phyloP scores from a whole-genome alignment of 2,797 vertebrate species.

The Lepilemur septentrionalis region DNA sequence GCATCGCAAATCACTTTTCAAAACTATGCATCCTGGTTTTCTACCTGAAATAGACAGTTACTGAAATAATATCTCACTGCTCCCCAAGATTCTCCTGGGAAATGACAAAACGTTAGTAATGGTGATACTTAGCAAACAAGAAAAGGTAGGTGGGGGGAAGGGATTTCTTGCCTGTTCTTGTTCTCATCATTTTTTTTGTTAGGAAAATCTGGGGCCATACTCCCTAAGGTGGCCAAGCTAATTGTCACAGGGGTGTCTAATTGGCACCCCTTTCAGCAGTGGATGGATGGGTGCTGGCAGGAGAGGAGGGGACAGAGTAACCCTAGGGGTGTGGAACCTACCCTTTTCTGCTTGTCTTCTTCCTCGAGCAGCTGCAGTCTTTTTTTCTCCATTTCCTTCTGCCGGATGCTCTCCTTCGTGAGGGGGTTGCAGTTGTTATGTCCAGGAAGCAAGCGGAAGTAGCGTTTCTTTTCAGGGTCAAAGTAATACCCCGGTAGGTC shows the following conservation, averaged over 20 bases:
- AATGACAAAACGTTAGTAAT: background rate
- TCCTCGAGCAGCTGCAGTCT: conserved; percentile 91
- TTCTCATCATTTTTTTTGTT: background rate
- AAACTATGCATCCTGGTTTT: background rate
- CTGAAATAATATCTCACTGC: background rate
- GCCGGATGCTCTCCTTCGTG: conserved; percentile 91
- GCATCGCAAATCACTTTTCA: background rate
- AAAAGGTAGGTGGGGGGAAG: background rate
- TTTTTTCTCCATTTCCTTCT: conserved; percentile 89
- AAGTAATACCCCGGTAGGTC: conserved; percentile 98
- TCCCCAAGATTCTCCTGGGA: background rate
- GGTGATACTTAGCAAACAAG: background rate
- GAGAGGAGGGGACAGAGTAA: rapidly evolving
- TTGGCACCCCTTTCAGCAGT: rapidly evolving
- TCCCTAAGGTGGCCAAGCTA: rapidly evolving
- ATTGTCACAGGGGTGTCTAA: rapidly evolving
- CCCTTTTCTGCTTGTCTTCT: conserved; percentile 90
- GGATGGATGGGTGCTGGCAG: background rate
- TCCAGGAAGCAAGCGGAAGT: conserved; percentile 95
- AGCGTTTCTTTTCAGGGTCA: conserved; percentile 96
- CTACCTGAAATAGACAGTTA: background rate
- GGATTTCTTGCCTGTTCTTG: background rate
- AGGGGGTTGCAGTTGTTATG: conserved; percentile 98
- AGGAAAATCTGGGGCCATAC: background rate
- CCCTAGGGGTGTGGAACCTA: conserved; percentile 58